phyloP scores from a whole-genome alignment of 2,113 vertebrate species.

The Pluvialis apricaria region DNA sequence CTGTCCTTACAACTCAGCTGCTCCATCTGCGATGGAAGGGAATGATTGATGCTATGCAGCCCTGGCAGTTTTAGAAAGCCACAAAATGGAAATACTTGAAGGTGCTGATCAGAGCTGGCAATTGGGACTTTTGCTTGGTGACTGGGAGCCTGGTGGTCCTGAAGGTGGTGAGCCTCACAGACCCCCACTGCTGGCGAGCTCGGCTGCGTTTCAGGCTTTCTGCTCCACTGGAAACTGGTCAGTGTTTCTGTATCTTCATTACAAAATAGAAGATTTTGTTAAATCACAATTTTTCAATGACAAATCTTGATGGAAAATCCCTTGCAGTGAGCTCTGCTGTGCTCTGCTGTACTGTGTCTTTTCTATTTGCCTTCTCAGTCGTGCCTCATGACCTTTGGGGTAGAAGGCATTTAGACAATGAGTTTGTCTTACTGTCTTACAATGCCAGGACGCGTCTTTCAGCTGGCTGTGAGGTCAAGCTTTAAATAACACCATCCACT shows the following conservation, averaged over 20 bases:
- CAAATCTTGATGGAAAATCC: neutral
- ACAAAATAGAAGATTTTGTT: neutral
- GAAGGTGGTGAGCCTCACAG: neutral
- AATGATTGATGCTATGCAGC: accelerated
- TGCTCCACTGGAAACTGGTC: neutral
- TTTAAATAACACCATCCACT: neutral
- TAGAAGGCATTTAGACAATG: neutral
- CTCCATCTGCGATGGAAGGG: neutral
- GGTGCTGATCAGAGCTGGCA: neutral
- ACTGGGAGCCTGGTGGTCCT: neutral
- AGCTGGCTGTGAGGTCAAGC: neutral
- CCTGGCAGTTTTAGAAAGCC: neutral
- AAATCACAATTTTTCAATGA: neutral
- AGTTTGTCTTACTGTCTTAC: neutral
- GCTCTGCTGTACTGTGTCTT: neutral
- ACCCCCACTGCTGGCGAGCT: accelerated
- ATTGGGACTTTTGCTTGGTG: neutral
- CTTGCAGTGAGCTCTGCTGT: neutral
- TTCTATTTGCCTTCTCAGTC: neutral
- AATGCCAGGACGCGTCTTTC: neutral
- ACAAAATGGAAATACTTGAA: neutral
- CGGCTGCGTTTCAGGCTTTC: neutral
- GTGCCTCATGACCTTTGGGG: neutral
- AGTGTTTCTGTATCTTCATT: neutral
- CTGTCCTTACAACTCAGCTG: neutral